Conservation (phyloP, 2,797 vertebrate species). For the Gymnodraco acuticeps region DNA sequence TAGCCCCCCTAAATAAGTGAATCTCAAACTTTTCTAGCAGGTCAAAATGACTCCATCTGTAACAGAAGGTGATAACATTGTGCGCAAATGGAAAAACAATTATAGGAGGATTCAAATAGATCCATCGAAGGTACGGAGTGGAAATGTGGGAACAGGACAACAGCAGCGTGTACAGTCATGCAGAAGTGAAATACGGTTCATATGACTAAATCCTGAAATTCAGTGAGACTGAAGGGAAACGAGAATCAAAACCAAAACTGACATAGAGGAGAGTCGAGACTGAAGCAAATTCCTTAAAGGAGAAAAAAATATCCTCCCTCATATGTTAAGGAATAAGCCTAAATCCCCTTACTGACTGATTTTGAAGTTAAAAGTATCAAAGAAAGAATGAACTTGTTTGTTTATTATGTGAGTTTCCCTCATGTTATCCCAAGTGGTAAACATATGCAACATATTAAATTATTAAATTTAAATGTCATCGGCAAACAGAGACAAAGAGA, state of each 20-base stretch:
- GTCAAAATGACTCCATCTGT: not conserved
- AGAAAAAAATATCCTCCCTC: not conserved
- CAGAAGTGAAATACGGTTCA: not conserved
- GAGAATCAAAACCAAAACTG: not conserved
- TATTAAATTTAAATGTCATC: not conserved
- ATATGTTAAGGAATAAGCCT: not conserved
- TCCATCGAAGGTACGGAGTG: not conserved
- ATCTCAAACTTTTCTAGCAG: conserved; percentile 30
- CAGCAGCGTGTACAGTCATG: conserved; percentile 9
- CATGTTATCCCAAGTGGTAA: not conserved
- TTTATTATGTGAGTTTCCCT: not conserved
- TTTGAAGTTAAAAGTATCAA: not conserved
- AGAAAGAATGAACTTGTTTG: not conserved
- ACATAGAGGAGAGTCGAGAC: not conserved
- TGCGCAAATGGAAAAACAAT: not conserved
- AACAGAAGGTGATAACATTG: not conserved
- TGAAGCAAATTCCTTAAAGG: not conserved
- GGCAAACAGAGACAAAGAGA: not conserved
- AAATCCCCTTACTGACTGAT: not conserved
- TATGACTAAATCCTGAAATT: conserved; percentile 1
- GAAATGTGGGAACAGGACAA: not conserved
- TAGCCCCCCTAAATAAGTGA: not conserved
- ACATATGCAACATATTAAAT: not conserved
- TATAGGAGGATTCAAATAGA: not conserved
- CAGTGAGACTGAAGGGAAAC: not conserved